phyloP scores from a whole-genome alignment of 2,888 invertebrate species.

The Drosophila birchii region DNA sequence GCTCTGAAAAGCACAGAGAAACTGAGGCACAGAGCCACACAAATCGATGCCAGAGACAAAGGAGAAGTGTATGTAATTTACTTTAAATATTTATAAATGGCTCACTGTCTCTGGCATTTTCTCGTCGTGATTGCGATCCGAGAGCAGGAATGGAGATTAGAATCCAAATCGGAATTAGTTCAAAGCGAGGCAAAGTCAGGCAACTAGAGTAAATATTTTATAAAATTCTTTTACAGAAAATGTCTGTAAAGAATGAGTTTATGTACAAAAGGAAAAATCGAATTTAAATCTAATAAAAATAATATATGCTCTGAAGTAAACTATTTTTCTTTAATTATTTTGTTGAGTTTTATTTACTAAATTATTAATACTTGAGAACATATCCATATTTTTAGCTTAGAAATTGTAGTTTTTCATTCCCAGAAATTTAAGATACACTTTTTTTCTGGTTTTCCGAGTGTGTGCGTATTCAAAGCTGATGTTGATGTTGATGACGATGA shows the following conservation, averaged over 20 bases:
- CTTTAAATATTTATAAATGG: conserved; percentile 60
- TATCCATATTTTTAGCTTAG: not conserved
- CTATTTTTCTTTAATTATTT: not conserved
- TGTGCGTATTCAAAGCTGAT: conserved; percentile 5
- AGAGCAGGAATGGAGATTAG: conserved; percentile 1
- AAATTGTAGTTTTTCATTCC: not conserved
- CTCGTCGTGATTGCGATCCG: conserved; percentile 31
- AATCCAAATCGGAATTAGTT: conserved; percentile 52
- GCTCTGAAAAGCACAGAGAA: conserved; percentile 19
- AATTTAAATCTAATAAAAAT: not conserved
- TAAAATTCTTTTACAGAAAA: not conserved
- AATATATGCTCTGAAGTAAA: not conserved
- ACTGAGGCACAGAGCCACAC: not conserved
- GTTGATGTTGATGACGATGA: conserved; percentile 23
- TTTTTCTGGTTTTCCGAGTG: not conserved
- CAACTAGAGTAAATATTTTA: not conserved
- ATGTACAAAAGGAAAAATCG: not conserved
- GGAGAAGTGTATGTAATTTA: conserved; percentile 36
- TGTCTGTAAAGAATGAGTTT: not conserved
- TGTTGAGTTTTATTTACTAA: not conserved
- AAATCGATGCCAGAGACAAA: conserved; percentile 30
- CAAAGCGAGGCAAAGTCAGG: conserved; percentile 59
- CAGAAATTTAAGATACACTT: not conserved
- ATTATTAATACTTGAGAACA: not conserved
- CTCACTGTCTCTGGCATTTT: conserved; percentile 35